Evolutionary conservation across 2,797 vertebrate species (phyloP).

Genomic region (Vespertilio murinus): DNA sequence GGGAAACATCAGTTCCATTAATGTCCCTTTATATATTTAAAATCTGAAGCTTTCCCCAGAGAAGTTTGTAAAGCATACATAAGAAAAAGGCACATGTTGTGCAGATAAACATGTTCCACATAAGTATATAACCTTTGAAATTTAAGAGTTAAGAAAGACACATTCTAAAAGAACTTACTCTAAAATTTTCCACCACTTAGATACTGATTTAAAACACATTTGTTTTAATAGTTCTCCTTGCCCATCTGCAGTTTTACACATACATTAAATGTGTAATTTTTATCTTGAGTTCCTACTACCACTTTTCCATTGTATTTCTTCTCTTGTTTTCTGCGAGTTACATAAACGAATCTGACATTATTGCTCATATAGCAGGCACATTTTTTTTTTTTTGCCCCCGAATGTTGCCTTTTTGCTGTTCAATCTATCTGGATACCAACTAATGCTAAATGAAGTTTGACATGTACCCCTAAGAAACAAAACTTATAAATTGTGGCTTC

Average conservation of each 20-base stretch:
- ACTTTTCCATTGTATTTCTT: conserved; percentile 80
- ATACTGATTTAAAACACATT: background rate
- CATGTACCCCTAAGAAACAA: conserved; percentile 99
- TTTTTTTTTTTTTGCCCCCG: conserved; percentile 84
- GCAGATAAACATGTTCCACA: background rate
- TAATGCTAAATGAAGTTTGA: conserved; percentile 98
- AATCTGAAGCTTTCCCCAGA: background rate
- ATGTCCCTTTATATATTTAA: background rate
- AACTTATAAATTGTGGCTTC: conserved; percentile 95
- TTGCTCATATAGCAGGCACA: conserved; percentile 92
- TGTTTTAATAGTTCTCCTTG: background rate
- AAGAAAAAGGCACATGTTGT: conserved; percentile 16
- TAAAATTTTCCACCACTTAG: background rate
- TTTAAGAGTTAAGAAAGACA: background rate
- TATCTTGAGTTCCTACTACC: conserved; percentile 57
- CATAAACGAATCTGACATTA: conserved; percentile 94
- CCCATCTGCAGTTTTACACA: background rate
- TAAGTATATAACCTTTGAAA: background rate
- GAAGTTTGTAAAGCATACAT: conserved; percentile 12
- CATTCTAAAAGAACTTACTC: conserved; percentile 21
- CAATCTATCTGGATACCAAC: conserved; percentile 93
- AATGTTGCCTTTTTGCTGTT: conserved; percentile 94
- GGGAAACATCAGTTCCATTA: background rate
- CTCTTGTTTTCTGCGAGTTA: conserved; percentile 86
- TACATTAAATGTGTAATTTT: conserved; percentile 72